Conservation (phyloP, 2,888 invertebrate genomes). For the Drosophila quinaria region DNA sequence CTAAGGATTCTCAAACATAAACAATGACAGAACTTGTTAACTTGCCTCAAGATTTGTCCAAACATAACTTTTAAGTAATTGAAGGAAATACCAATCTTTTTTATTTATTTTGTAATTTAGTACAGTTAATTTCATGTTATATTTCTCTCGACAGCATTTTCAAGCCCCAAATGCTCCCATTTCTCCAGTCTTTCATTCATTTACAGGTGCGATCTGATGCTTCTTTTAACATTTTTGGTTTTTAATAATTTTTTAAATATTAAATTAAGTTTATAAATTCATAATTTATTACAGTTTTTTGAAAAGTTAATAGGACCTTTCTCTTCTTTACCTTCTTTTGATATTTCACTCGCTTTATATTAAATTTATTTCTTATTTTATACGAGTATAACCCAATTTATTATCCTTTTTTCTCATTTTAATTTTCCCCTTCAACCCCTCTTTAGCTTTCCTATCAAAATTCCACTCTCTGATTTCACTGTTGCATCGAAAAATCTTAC, state of each 20-base stretch:
- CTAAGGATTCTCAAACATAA: conserved; percentile 3
- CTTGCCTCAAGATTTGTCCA: background rate
- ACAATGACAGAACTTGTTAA: background rate
- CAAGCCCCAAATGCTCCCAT: too few species aligned
- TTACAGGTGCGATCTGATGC: background rate
- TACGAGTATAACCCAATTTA: conserved; percentile 4
- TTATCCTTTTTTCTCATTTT: background rate
- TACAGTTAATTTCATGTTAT: background rate
- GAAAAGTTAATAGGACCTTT: background rate
- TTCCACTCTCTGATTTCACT: conserved; percentile 43
- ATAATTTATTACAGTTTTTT: background rate
- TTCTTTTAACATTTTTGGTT: background rate
- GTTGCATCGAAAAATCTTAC: conserved; percentile 22
- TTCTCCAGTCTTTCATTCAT: too few species aligned
- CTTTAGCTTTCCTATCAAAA: conserved; percentile 17
- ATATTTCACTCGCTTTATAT: conserved; percentile 1
- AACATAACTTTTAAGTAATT: background rate
- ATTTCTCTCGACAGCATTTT: too few species aligned
- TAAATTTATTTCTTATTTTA: conserved; percentile 9
- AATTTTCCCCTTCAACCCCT: background rate
- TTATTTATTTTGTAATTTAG: background rate
- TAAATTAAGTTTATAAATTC: too few species aligned
- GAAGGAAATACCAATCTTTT: background rate
- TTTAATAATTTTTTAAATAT: background rate
- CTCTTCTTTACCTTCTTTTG: background rate